phyloP scores from a whole-genome alignment of 1,140 invertebrate genomes.

The Kradibia gibbosae region DNA sequence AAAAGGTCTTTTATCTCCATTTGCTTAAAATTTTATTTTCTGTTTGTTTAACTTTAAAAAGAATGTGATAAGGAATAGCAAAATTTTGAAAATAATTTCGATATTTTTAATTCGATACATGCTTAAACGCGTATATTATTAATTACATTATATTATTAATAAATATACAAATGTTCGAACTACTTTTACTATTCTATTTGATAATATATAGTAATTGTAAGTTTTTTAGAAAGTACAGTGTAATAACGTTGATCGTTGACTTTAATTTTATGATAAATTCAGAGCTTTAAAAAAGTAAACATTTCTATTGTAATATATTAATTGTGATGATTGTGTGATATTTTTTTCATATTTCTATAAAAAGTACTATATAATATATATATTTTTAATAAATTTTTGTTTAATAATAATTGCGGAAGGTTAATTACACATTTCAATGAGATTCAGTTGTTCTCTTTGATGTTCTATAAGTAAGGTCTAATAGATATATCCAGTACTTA shows the following conservation, averaged over 20 bases:
- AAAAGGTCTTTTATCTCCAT: too few relatives aligned
- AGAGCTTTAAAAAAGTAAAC: conserved; percentile 23
- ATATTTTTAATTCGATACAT: conserved; percentile 6
- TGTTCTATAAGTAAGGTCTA: conserved; percentile 14
- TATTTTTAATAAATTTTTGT: conserved; percentile 46
- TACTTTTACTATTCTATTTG: not conserved
- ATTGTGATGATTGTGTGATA: conserved; percentile 45
- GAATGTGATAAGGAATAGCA: not conserved
- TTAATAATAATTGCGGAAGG: conserved; percentile 11
- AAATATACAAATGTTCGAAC: conserved; percentile 38
- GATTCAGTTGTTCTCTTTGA: conserved; percentile 10
- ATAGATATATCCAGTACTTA: not conserved
- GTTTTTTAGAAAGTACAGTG: not conserved
- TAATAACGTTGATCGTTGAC: not conserved
- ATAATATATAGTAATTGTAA: conserved; percentile 9
- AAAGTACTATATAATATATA: conserved; percentile 41
- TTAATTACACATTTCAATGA: conserved; percentile 12
- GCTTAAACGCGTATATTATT: not conserved
- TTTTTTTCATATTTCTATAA: conserved; percentile 41
- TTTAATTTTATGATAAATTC: conserved; percentile 35
- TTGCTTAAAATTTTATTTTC: too few relatives aligned
- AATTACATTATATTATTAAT: conserved; percentile 15
- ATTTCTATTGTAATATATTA: conserved; percentile 32
- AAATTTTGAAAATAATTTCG: too few relatives aligned
- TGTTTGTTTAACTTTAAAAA: not conserved